Evolutionary conservation across 64 coral and sea anemone genomes (phyloP), one percentile per base, ranked within the genome.

Genomic region (Acropora tenuis): DNA sequence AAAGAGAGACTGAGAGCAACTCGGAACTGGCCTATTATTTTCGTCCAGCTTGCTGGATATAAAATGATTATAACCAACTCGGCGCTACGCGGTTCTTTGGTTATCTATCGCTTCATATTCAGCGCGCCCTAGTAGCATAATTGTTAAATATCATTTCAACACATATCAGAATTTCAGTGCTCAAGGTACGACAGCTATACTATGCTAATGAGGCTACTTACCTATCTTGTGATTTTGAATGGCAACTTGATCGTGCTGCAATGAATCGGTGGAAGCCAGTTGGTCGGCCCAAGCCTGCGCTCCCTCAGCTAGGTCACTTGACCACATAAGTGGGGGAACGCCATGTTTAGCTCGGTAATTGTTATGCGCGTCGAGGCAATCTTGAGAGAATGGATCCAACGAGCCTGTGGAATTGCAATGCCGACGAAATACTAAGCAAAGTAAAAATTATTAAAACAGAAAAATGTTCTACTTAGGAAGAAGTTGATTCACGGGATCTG

Each of bases 321-420:
- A 97, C 95, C 95, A 97, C 76, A 91, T 85, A 2, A 97, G 88
- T 4, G 92, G 95, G 3, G 92, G 95, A n/a, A 94, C 95, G 30
- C 95, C 95, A 74, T 97, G 92, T 75, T 91, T 88, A 13, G 95
- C 88, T 11, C 95, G 92, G 73, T 94, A 97, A 0, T 84, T 91
- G 60, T 97, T 97, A 52, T 97, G 95, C 13, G 95, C 95, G 44
- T 97, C 95, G 19, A 97, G 89, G 50, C 95, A 97, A 61, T 97
- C 95, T 60, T 94, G 17, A 19, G 90, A 89, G 47, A 97, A 97
- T 16, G 95, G 87, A 74, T 97, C 95, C 48, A 95, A 78, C 1
- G 57, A 50, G 12, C 41, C 93, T 75, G 59, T 68, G 43, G 17
- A 47, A 42, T 84, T 66, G n/a, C 3, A 69, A 5, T 3, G 6